Evolutionary conservation across 2,113 vertebrate genomes (phyloP), one percentile per base, ranked within the genome.

Genomic region (Tragulus kanchil): DNA sequence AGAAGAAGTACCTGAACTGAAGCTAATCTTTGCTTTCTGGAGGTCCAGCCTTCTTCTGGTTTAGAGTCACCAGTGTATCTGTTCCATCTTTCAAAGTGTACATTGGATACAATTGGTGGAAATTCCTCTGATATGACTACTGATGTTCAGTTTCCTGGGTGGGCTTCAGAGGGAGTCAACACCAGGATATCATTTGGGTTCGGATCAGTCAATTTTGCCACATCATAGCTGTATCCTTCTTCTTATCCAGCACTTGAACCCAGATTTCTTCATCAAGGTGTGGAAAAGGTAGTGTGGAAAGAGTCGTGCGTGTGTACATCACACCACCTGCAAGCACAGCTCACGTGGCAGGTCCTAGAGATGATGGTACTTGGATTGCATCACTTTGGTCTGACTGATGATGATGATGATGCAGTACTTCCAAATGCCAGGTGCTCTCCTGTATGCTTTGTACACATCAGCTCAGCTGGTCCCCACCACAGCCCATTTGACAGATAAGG

Each of bases 361-460:
- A 4, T 8, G 5, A 5, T 23, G 61, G 13, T 1, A 9, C 59
- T 54, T 50, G 5, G 4, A 28, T 3, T 23, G 48, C 31, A 19
- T 75, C 50, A 1, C 48, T 75, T 78, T 25, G 69, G 23, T 85
- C 45, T 52, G 77, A 14, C 23, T 3, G 59, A 3, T 61, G 59
- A 0, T 12, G 3, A 14, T 2, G 21, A 8, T 58, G 48, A 3
- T 21, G 21, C 8, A 17, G 59, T 17, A n/a, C 26, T 59, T 64
- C n/a, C 45, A 11, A 65, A 42, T 19, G n/a, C 52, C 62, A 21
- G 62, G 19, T 3, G 5, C 61, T 16, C 13, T 13, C 42, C 61
- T 23, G 0, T 4, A 0, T 12, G 25, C 48, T 31, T 36, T 4
- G 6, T 75, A 0, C 26, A 8, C 0, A 5, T 36, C 54, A 17